Base-by-base conservation (phyloP, 2,888 invertebrate genomes). In the Dusona sp. region DNA sequence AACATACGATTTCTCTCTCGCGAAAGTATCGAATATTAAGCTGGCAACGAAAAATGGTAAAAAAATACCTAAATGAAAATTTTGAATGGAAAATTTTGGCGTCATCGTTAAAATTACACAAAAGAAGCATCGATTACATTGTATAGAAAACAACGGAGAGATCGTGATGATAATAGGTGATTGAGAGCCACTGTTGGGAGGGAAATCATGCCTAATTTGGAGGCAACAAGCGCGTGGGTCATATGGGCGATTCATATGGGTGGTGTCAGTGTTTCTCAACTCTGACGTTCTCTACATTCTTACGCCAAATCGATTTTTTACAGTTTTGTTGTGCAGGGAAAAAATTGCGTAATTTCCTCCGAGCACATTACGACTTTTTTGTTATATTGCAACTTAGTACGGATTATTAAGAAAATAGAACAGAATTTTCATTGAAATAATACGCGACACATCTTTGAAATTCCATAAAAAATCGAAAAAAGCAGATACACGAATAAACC, bases 131-230 rank as follows among this genome's bases (percentile, higher is more conserved):
- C 16, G 29, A 16, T 16, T 2, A 25, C 22, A 19, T 51, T 19
- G 29, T 4, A 57, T n/a, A 16, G 33, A 68, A 54, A n/a, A 68
- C 38, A 25, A 77, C 1, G 25, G 13, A 38, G 33, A 13, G 48
- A 72, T 51, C 22, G 22, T 64, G 22, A 22, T n/a, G 25, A 29
- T 9, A 33, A 2, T 11, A 11, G 72, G 25, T 67, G 77, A 25
- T 81, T 91, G 92, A 90, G 92, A 91, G 84, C 84, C 92, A 87
- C 92, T 92, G 91, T 42, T 82, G 72, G 86, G 87, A 90, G 91
- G 91, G 90, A 93, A 92, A 92, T 93, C 92, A 91, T 91, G 90
- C 92, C 92, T 92, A 92, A 92, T 92, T 92, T 92, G 92, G 92
- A 89, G 91, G 89, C 89, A 87, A 87, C 83, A 88, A 89, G 87